Evolutionary conservation across 2,797 vertebrate genomes (phyloP).

Genomic region (Poecilia velifera): DNA sequence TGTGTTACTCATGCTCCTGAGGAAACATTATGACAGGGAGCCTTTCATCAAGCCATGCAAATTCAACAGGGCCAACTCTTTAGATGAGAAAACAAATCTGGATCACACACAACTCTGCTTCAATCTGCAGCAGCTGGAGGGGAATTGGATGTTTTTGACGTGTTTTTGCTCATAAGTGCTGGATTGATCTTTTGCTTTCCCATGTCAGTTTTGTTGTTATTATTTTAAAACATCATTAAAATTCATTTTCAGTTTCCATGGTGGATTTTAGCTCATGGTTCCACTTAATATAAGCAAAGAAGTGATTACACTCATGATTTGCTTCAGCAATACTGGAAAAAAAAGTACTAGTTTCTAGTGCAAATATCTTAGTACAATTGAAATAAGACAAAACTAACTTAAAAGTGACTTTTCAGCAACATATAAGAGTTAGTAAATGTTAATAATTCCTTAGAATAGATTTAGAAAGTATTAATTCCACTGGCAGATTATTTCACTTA

Average conservation of each 20-base stretch:
- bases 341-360: too few relatives aligned
- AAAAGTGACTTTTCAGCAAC: too few relatives aligned
- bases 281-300: background rate
- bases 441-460: too few relatives aligned
- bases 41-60: background rate
- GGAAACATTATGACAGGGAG: conserved; percentile 2
- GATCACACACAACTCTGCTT: background rate
- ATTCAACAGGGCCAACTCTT: conserved; percentile 1
- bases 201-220: background rate
- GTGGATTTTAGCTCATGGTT: background rate
- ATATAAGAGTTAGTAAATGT: too few relatives aligned
- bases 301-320: background rate
- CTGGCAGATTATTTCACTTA: too few relatives aligned
- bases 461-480: too few relatives aligned
- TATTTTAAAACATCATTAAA: background rate
- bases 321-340: background rate
- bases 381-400: too few relatives aligned
- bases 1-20: background rate
- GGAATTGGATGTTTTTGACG: background rate
- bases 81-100: background rate
- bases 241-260: background rate
- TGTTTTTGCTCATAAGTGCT: background rate
- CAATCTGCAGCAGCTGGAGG: background rate
- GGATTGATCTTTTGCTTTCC: background rate
- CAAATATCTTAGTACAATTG: too few relatives aligned